Evolutionary conservation across 1,140 invertebrate genomes (phyloP), one percentile per base, ranked within the genome.

Genomic region (Scylla paramamosain): DNA sequence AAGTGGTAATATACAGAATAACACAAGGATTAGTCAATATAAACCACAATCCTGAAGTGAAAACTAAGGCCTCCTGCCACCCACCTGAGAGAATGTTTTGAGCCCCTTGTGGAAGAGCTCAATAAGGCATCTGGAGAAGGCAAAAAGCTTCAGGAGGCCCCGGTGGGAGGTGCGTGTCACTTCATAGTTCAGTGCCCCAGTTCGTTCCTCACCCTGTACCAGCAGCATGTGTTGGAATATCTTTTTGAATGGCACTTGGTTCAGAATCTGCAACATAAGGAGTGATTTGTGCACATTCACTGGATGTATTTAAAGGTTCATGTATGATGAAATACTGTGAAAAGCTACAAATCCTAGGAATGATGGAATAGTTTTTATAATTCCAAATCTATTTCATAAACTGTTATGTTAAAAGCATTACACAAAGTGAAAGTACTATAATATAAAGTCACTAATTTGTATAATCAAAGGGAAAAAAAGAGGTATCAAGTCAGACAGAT

Each of bases 101-200:
- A 96, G 84, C 31, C 96, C 96, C 16, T 46, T 88, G 25, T 29
- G 48, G 59, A 96, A 95, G 28, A 96, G 91, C 4, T 95, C 67
- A 28, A 96, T 89, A 48, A 96, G 84, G 32, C 98, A 97, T 0
- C 98, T 98, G 59, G 97, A 97, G 96, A 98, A 98, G 0, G 98
- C 98, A 95, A 98, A 98, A 46, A 98, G 96, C 93, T 97, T 97
- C 20, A 98, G 97, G 96, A 98, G 97, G 96, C 98, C 97, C 95
- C 98, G 97, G 84, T 98, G 98, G 4, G 97, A 97, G 32, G 98
- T 97, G 48, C 97, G 96, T 67, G 97, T 97, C 7, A 97, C 96
- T 96, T 98, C 97, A 96, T 98, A 98, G 46, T 97, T 96, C 94
- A 98, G 97, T 39, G 90, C 92, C 95, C 96, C 97, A 96, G 90